These are phyloP conservation scores for Oasisia sp. DNA, from an alignment of 2,888 invertebrate genomes.

Conservation along the genomic window DNA sequence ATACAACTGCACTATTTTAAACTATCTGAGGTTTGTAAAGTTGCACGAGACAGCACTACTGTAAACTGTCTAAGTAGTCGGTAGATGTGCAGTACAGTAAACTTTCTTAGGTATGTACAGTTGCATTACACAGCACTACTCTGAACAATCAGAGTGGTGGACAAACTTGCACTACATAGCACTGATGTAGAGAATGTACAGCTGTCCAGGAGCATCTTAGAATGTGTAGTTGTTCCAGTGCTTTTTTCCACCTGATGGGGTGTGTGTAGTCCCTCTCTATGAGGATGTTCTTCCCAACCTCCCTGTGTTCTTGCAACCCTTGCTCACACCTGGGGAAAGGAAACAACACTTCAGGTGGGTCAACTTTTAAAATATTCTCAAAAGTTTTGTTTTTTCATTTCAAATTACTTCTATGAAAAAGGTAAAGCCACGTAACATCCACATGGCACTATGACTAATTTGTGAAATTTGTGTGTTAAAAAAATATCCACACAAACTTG, in stretches of 20 bases:
- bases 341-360: not conserved
- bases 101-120: not conserved
- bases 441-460: not conserved
- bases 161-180: no score
- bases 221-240: no score
- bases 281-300: not conserved
- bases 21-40: no score
- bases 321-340: not conserved
- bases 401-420: not conserved
- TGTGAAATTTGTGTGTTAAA: not conserved
- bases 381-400: not conserved
- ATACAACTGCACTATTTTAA: no score
- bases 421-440: not conserved
- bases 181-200: no score
- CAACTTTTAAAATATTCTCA: not conserved
- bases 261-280: conserved; percentile 5
- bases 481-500: not conserved
- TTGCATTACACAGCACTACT: not conserved
- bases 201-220: no score
- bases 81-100: not conserved
- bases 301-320: not conserved
- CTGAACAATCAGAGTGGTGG: not conserved
- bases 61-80: no score
- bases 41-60: no score
- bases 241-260: not conserved